Base-by-base conservation (phyloP, 2,113 vertebrate genomes). In the Cynoglossus semilaevis region DNA sequence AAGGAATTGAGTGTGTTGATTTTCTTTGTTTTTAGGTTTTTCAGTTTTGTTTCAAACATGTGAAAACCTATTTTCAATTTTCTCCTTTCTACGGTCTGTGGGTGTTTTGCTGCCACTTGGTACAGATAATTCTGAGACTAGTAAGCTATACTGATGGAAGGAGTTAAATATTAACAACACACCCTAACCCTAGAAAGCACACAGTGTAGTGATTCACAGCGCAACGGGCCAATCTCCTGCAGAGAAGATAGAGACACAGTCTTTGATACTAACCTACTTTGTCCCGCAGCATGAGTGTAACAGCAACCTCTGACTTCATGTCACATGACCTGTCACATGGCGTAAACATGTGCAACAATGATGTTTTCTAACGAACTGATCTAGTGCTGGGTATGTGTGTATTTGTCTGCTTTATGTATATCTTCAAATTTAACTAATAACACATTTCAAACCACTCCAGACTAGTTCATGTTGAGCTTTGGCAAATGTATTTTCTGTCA, bases 251-350 rank as follows among this genome's bases (percentile, higher is more conserved):
- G 52, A 19, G 45, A 51, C 67, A 34, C 1, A 9, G 14, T 66
- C 63, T 70, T 42, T 19, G 13, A 85, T 80, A 84, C 81, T 75
- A 66, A 76, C 44, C 62, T 43, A 63, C 72, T 85, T 81, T 80
- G 77, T 84, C 59, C 52, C 67, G 48, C 63, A 59, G 46, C 13
- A 1, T n/a, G 52, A 58, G 40, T 49, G 49, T 74, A 70, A 75
- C 76, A 79, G 72, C 74, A 45, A 77, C 66, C 66, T 68, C 63
- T 82, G 75, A 85, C 77, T 77, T 74, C 67, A 74, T 70, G 77
- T 75, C 83, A 85, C 81, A 80, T 83, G 81, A 76, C 54, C 5
- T n/a, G n/a, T n/a, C n/a, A n/a, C n/a, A 4, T 58, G 43, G 51
- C 50, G 46, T 47, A 49, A 70, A 67, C 67, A 67, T 81, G 72